Evolutionary conservation across 2,113 vertebrate species (phyloP), one percentile per base, ranked within the genome.

Genomic region (Barbus barbus): DNA sequence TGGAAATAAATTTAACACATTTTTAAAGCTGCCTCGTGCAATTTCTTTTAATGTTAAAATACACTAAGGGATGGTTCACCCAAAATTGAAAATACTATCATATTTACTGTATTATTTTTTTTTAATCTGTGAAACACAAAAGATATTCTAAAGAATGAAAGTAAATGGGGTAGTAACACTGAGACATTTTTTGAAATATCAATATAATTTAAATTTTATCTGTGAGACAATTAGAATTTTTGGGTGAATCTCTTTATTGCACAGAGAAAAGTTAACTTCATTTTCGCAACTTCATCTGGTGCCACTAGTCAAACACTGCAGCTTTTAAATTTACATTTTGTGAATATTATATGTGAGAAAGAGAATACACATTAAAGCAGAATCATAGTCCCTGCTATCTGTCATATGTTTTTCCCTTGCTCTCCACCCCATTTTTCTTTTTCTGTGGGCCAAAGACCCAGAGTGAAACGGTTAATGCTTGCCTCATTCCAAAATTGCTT

Each of bases 401-500:
- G 12, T 4, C n/a, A 46, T 58, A 60, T 61, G 18, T 31, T 48
- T 48, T 31, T 48, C 12, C 41, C 69, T 65, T 67, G 58, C 18
- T 67, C 26, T 80, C 26, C 67, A 63, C 13, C 31, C 58, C 13
- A 53, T 79, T 60, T 78, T 56, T 69, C 24, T 72, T 74, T 69
- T 69, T 69, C 61, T 84, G 26, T 67, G 75, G 63, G 83, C 75
- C 53, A 69, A 58, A 78, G 53, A 81, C 86, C 85, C 84, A 89
- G 86, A 90, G 88, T 89, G 90, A 92, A 92, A 90, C 46, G 83
- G 94, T 95, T 95, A 95, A 96, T 93, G 89, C 88, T 87, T 92
- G 90, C 94, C 94, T 92, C 94, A 90, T 92, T 89, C 94, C 95
- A 93, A 96, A 96, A 96, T 95, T 95, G 93, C 94, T 95, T 91